phyloP scores from a whole-genome alignment of 2,113 vertebrate genomes.

The Coptodon bakossiorum region DNA sequence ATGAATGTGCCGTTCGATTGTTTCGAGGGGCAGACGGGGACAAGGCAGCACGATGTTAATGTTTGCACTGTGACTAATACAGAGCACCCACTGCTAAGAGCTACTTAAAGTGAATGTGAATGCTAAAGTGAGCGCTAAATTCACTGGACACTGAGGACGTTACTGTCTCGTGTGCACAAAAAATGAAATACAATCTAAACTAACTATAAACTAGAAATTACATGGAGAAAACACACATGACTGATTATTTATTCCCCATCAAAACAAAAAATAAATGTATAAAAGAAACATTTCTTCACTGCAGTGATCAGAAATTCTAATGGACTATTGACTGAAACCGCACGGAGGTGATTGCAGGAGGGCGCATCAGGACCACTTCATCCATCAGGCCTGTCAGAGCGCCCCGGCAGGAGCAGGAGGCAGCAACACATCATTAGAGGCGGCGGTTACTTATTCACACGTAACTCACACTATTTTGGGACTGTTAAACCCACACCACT shows the following conservation, averaged over 20 bases:
- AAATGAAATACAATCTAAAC: not conserved
- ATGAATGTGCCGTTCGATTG: conserved; percentile 42
- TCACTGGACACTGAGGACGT: not conserved
- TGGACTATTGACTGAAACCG: conserved; percentile 80
- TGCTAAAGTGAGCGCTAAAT: not conserved
- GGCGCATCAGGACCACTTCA: conserved; percentile 59
- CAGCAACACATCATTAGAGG: conserved; percentile 68
- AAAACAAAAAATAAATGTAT: not conserved
- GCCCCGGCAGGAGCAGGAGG: conserved; percentile 15
- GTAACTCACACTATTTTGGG: conserved; percentile 55
- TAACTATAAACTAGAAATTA: not conserved
- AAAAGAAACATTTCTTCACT: conserved; percentile 57
- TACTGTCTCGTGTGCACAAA: not conserved
- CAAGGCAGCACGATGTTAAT: not conserved
- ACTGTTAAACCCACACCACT: conserved; percentile 19
- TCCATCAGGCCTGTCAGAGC: conserved; percentile 63
- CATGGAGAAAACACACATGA: not conserved
- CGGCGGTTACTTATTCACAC: conserved; percentile 53
- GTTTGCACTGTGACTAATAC: not conserved
- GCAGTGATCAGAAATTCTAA: conserved; percentile 80
- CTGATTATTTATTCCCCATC: not conserved
- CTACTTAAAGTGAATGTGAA: not conserved
- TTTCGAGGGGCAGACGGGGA: conserved; percentile 4
- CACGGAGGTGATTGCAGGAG: conserved; percentile 64
- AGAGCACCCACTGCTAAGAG: not conserved